A percentile compares a stretch with the other conserved stretches of the same genome.
phyloP scores from a whole-genome alignment of 2,888 invertebrate species.

The Acrocyrtus sp. region DNA sequence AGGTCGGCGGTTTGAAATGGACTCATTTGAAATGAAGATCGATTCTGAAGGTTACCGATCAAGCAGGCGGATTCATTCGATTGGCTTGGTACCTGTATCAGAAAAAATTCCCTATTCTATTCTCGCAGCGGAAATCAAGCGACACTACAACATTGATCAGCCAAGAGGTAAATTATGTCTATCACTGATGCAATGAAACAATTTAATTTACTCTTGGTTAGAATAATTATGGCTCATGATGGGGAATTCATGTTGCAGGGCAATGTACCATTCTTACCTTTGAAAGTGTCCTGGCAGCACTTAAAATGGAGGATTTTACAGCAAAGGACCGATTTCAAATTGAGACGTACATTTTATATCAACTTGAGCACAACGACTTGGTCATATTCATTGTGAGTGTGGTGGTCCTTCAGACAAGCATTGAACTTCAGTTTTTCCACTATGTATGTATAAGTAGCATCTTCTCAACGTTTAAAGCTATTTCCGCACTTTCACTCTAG shows the following conservation, averaged over 20 bases:
- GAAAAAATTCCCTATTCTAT: constrained; percentile 28
- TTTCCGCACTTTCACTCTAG: too few species aligned
- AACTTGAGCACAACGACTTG: constrained; percentile 16
- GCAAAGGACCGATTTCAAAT: constrained; percentile 22
- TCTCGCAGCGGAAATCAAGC: constrained; percentile 28
- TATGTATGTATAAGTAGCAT: too few species aligned
- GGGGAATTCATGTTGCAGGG: constrained; percentile 5
- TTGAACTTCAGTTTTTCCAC: not conserved
- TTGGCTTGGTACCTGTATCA: constrained; percentile 20
- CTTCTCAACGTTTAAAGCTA: too few species aligned
- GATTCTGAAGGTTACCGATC: not conserved
- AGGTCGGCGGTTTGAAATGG: constrained; percentile 11
- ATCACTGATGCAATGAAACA: too few species aligned
- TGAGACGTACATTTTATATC: constrained; percentile 12
- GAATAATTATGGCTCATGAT: constrained; percentile 1
- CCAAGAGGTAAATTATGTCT: constrained; percentile 11
- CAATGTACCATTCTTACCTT: constrained; percentile 18
- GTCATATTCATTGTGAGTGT: constrained; percentile 34
- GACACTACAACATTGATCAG: constrained; percentile 3
- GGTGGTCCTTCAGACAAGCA: not conserved
- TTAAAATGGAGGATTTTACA: constrained; percentile 10
- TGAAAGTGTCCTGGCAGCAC: constrained; percentile 1
- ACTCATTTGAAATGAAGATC: not conserved
- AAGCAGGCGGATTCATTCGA: constrained; percentile 19
- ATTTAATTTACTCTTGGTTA: too few species aligned